Base-by-base conservation (phyloP, 53 echinoderm and acorn worm genomes). In the Mesocentrotus franciscanus region DNA sequence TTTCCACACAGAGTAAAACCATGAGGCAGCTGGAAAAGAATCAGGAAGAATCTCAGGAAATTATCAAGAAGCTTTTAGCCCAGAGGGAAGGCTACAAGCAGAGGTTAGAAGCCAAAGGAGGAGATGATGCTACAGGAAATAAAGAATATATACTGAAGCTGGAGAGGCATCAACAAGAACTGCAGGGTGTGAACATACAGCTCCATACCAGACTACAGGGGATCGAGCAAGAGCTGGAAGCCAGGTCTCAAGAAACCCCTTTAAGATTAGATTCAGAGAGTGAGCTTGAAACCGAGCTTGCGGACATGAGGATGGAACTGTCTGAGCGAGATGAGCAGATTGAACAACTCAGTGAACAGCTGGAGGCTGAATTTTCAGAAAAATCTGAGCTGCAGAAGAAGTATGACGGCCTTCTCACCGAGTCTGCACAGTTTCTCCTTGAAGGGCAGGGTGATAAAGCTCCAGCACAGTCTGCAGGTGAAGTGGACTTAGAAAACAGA, bases 381-480 rank as follows among this genome's bases (percentile, higher is more conserved):
- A 95, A 93, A 85, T 96, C 96, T 24, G 96, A 89, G 27, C 91
- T 98, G 42, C 98, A 97, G 92, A 93, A 95, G 85, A 98, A 96
- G 85, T 97, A 96, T 84, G 97, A 97, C 24, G 95, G 89, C 60
- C 68, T 98, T 20, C 32, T 92, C 15, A 95, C 96, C 15, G 97
- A 97, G 85, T 95, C 96, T 64, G 96, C 97, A 24, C 89, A 94
- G 42, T 79, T 94, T 81, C 79, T 93, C 61, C 92, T 95, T 16
- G 93, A 96, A 92, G 96, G 93, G 18, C 95, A 96, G 79, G 96
- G 96, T 61, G 95, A 95, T 89, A 94, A 95, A 91, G 96, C 94
- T n/a, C 93, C 93, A 29, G 90, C 91, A 32, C 26, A 58, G 56
- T 87, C 87, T 58, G 12, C 57, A 26, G 87, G 87, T 26, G 58